phyloP scores from a whole-genome alignment of 2,888 invertebrate genomes.

The Caenorhabditis becei region DNA sequence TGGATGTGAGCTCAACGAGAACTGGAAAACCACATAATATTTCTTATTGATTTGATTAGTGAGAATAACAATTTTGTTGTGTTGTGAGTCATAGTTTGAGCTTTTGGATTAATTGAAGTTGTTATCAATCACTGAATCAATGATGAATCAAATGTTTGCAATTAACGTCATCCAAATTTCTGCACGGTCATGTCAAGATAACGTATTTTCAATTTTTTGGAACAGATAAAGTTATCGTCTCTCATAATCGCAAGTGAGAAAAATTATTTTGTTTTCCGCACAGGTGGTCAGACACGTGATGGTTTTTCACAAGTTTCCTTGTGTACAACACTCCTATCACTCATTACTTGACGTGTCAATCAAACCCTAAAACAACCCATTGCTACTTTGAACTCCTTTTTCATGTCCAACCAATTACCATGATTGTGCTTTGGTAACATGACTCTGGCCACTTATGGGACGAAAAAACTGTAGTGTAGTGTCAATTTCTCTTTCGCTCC shows the following conservation, averaged over 20 bases:
- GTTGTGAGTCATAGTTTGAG: not conserved
- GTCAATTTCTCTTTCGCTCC: conserved; percentile 6
- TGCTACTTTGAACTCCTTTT: not conserved
- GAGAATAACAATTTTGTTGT: too few species aligned
- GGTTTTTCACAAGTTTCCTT: not conserved
- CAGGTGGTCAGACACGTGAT: not conserved
- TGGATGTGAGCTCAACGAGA: too few species aligned
- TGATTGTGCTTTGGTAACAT: not conserved
- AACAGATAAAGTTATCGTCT: conserved; percentile 8
- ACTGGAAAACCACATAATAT: too few species aligned
- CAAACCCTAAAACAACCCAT: not conserved
- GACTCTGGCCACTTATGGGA: not conserved
- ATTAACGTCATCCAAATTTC: not conserved
- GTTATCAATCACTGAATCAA: not conserved
- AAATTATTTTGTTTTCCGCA: not conserved
- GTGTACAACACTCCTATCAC: not conserved
- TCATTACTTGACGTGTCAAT: too few species aligned
- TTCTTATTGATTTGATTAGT: too few species aligned
- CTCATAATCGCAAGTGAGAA: not conserved
- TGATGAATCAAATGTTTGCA: too few species aligned
- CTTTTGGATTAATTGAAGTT: too few species aligned
- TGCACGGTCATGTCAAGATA: not conserved
- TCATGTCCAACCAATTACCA: not conserved
- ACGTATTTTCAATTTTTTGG: conserved; percentile 3
- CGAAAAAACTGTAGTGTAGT: conserved; percentile 10